Base-by-base conservation (phyloP, 2,113 vertebrate species). In the Tenrec ecaudatus region DNA sequence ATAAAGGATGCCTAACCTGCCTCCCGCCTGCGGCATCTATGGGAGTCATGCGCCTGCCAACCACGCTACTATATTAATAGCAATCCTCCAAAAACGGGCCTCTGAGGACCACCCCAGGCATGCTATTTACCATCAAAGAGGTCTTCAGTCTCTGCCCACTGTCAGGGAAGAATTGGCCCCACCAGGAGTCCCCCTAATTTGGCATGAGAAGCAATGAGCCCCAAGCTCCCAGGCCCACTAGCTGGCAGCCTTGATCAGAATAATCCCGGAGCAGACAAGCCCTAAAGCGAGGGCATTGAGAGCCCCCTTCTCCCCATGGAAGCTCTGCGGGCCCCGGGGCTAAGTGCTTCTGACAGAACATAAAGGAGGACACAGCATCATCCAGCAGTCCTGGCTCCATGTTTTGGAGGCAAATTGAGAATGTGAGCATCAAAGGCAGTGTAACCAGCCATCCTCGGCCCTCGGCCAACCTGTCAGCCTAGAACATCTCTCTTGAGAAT, bases 21-120 rank as follows among this genome's bases (percentile, higher is more conserved):
- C 91, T 91, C 47, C 80, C 19, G 1, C 66, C 76, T 25, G 66
- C 88, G 79, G 60, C 76, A 76, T 43, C 95, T 94, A 60, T 79
- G 47, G 77, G 94, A 87, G 78, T 86, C 80, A 76, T 23, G 33
- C 47, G 82, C 17, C 38, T 80, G 64, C 64, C 23, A 75, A 53
- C 68, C 84, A 64, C 38, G 64, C 47, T 36, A 57, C 69, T 80
- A 73, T 79, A 87, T 69, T 68, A 82, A 92, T 69, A 89, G 36
- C 47, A 47, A 85, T 82, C 40, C 40, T 7, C 40, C 58, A 47
- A 58, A 36, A 86, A 57, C 22, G 12, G 25, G 31, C 53, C n/a
- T 10, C 57, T n/a, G 7, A 53, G 17, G n/a, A 53, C 31, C 60
- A 33, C 40, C 60, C 31, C 12, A 81, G 20, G 53, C 60, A 20